Percentiles rank a stretch among this genome's conserved stretches.
phyloP scores from a whole-genome alignment of 2,797 vertebrate genomes.

The Nasua narica region DNA sequence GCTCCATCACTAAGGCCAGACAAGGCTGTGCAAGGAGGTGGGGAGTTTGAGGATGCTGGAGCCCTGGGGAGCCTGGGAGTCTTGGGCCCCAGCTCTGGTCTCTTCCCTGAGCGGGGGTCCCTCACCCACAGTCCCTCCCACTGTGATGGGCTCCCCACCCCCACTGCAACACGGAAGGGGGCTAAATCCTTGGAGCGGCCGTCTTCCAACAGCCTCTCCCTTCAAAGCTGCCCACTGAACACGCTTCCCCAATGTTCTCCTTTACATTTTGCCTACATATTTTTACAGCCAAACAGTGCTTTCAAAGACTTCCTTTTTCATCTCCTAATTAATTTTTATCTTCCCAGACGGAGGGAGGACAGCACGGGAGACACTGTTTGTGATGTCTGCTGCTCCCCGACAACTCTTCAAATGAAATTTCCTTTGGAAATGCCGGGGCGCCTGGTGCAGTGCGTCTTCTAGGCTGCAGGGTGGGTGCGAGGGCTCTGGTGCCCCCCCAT shows the following conservation, averaged over 20 bases:
- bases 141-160: not conserved
- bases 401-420: slow-evolving; percentile 70
- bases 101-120: not conserved
- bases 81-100: not conserved
- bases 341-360: slow-evolving; percentile 65
- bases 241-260: not conserved
- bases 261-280: slow-evolving; percentile 54
- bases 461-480: not conserved
- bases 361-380: slow-evolving; percentile 37
- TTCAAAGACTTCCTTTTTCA: slow-evolving; percentile 78
- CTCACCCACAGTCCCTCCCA: not conserved
- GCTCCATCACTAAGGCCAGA: not conserved
- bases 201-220: not conserved
- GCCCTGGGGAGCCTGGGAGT: not conserved
- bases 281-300: slow-evolving; percentile 70
- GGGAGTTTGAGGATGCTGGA: too few relatives aligned
- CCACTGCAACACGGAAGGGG: not conserved
- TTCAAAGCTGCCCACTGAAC: slow-evolving; percentile 46
- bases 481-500: not conserved
- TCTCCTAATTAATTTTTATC: slow-evolving; percentile 78
- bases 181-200: not conserved
- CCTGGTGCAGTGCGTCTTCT: not conserved
- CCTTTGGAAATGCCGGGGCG: slow-evolving; percentile 43
- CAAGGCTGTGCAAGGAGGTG: not conserved
- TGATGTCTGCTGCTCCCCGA: slow-evolving; percentile 52